Conservation (phyloP, 2,888 invertebrate genomes). For the Erebia palarica region DNA sequence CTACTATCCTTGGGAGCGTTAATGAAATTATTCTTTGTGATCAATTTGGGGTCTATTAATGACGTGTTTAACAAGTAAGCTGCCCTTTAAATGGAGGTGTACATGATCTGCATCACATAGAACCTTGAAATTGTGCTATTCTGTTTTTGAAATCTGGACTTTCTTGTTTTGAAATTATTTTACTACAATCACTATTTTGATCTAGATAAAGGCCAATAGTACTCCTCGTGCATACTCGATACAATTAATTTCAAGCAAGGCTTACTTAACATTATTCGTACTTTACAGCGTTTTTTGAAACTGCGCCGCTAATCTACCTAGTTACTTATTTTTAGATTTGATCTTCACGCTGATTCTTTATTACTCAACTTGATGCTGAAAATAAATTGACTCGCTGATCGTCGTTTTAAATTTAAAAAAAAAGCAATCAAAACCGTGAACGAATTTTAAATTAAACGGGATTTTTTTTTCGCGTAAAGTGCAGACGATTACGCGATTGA, state of each 20-base stretch:
- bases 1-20: not conserved
- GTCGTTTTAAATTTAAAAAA: slow-evolving; percentile 12
- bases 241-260: too few relatives aligned
- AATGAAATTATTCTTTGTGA: not conserved
- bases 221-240: too few relatives aligned
- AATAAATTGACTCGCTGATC: not conserved
- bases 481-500: not conserved
- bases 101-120: slow-evolving; percentile 4
- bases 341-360: not conserved
- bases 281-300: too few relatives aligned
- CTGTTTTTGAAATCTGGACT: not conserved
- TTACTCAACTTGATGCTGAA: not conserved
- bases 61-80: not conserved
- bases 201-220: too few relatives aligned
- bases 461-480: slow-evolving; percentile 6
- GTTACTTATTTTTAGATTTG: not conserved
- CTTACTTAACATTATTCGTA: too few relatives aligned
- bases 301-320: not conserved
- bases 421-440: slow-evolving; percentile 26
- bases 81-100: not conserved
- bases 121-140: not conserved
- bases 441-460: slow-evolving; percentile 15
- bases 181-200: too few relatives aligned
- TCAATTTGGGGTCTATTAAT: slow-evolving; percentile 3
- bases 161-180: too few relatives aligned